Conservation (phyloP, 2,113 vertebrate genomes). For the Turnix velox region DNA sequence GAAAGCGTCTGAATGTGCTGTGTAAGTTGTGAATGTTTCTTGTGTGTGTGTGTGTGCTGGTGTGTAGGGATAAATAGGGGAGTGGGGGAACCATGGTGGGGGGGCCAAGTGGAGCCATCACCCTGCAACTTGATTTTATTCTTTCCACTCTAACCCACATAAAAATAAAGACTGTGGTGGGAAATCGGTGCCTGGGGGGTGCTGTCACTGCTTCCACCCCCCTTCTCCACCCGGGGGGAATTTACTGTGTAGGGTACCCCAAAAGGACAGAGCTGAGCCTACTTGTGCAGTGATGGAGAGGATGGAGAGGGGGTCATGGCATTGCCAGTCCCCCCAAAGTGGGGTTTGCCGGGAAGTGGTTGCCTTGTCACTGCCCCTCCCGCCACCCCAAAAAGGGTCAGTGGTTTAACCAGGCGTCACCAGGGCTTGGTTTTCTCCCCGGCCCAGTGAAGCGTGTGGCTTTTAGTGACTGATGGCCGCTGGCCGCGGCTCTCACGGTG, state of each 20-base stretch:
- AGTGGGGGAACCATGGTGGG: no score
- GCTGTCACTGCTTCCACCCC: not conserved
- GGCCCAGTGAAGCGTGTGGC: conserved; percentile 44
- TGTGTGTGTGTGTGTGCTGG: not conserved
- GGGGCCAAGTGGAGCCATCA: not conserved
- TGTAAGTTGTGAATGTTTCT: not conserved
- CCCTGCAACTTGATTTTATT: not conserved
- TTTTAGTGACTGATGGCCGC: conserved; percentile 41
- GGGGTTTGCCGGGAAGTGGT: not conserved
- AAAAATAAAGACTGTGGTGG: not conserved
- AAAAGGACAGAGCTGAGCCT: not conserved
- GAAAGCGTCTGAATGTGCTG: not conserved
- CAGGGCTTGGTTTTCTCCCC: conserved; percentile 46
- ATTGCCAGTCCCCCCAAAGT: not conserved
- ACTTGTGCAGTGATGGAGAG: no score
- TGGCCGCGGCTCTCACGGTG: conserved; percentile 44
- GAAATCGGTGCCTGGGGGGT: not conserved
- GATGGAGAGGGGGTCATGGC: not conserved
- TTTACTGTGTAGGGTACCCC: no score
- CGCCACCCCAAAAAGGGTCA: no score
- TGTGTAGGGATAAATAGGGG: not conserved
- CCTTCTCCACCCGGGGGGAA: no score
- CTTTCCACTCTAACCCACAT: not conserved
- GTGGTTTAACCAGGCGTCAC: conserved; percentile 56
- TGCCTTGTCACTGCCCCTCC: no score